These are phyloP conservation scores for Anguilla pacifica DNA, from an alignment of 2,797 vertebrate genomes.

Conservation along the genomic window DNA sequence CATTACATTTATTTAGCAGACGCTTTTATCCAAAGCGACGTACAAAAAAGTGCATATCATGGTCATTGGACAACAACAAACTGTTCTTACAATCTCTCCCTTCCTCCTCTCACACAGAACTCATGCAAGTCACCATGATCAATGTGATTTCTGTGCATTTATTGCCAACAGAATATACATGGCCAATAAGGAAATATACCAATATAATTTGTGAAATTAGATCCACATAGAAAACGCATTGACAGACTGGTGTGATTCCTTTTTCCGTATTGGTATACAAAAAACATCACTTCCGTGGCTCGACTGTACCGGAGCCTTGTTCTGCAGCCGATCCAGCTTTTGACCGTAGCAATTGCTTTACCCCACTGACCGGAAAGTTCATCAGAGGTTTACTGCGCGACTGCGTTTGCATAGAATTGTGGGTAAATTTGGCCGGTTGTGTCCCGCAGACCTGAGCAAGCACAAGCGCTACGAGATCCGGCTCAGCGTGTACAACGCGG, in stretches of 20 bases:
- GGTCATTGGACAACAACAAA: not conserved
- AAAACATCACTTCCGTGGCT: slow-evolving; percentile 47
- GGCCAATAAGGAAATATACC: not conserved
- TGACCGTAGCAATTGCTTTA: not conserved
- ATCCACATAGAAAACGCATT: not conserved
- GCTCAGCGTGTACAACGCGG: slow-evolving; percentile 91
- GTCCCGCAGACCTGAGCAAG: slow-evolving; percentile 83
- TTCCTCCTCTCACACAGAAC: slow-evolving; percentile 16
- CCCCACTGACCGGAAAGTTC: not conserved
- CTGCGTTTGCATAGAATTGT: slow-evolving; percentile 27
- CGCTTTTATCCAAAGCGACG: too few relatives aligned
- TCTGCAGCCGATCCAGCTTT: slow-evolving; percentile 23
- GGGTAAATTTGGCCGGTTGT: slow-evolving; percentile 37
- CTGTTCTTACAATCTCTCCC: slow-evolving; percentile 32
- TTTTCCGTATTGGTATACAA: not conserved
- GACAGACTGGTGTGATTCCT: not conserved
- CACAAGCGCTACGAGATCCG: slow-evolving; percentile 94
- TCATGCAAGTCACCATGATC: slow-evolving; percentile 36
- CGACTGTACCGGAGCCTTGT: slow-evolving; percentile 10
- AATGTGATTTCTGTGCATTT: slow-evolving; percentile 13
- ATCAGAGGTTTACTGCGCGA: not conserved
- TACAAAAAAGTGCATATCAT: too few relatives aligned
- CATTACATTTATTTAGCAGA: too few relatives aligned
- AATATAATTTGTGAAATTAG: not conserved
- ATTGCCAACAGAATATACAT: not conserved